These are phyloP conservation scores for Phania funesta DNA, from an alignment of 2,888 invertebrate genomes.

Conservation along the genomic window DNA sequence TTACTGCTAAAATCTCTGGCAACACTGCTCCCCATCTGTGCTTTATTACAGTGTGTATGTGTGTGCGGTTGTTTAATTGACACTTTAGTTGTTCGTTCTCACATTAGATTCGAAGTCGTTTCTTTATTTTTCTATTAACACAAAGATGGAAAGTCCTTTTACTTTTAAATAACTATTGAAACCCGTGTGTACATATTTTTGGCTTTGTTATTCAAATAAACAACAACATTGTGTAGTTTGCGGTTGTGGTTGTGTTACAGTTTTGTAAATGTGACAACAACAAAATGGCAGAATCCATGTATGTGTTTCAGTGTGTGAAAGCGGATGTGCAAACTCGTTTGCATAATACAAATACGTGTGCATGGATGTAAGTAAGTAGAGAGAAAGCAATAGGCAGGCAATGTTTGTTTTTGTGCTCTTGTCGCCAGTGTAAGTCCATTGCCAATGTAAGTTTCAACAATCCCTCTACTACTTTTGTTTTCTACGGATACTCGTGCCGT, in stretches of 20 bases:
- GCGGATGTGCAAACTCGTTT: not conserved
- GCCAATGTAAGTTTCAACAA: not conserved
- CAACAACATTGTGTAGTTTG: conserved; percentile 38
- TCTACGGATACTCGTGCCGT: not conserved
- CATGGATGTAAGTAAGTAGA: not conserved
- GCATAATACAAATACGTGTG: not conserved
- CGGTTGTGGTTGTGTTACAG: conserved; percentile 16
- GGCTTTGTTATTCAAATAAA: conserved; percentile 32
- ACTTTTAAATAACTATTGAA: conserved; percentile 18
- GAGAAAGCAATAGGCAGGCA: not conserved
- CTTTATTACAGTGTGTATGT: too few species aligned
- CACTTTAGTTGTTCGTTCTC: too few species aligned
- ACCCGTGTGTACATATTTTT: conserved; percentile 12
- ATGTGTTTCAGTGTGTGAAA: not conserved
- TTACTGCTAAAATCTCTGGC: too few species aligned
- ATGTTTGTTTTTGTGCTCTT: conserved; percentile 4
- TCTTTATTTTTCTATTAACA: not conserved
- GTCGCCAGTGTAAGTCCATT: conserved; percentile 8
- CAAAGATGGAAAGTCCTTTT: not conserved
- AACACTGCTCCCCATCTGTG: too few species aligned
- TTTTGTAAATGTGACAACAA: conserved; percentile 20
- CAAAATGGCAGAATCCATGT: conserved; percentile 1
- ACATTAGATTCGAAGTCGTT: too few species aligned
- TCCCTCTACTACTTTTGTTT: not conserved
- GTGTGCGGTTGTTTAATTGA: too few species aligned